Evolutionary conservation across 2,888 invertebrate species (phyloP).

Genomic region (Sipunculus nudus): DNA sequence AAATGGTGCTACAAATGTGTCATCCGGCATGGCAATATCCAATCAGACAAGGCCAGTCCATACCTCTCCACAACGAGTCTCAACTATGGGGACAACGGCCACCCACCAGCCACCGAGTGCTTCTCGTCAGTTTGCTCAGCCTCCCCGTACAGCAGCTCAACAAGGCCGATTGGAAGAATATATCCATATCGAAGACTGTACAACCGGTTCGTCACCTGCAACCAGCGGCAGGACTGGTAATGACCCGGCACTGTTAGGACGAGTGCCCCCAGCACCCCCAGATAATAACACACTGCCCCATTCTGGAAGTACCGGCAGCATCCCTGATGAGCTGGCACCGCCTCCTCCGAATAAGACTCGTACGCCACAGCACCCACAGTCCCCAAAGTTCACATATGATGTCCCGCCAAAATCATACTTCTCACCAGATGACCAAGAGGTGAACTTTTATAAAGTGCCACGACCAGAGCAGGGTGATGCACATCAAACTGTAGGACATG

Average conservation of each 20-base stretch:
- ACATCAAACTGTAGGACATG: neutral
- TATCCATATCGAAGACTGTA: too few relatives aligned
- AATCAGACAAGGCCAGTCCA: too few relatives aligned
- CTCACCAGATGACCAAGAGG: conserved; percentile 2
- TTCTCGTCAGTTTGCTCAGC: too few relatives aligned
- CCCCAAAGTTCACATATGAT: neutral
- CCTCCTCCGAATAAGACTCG: conserved; percentile 46
- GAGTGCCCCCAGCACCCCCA: conserved; percentile 17
- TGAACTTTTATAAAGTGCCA: conserved; percentile 1
- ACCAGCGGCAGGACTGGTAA: neutral
- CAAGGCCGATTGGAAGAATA: too few relatives aligned
- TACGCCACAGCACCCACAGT: neutral
- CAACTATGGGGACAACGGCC: too few relatives aligned
- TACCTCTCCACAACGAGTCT: too few relatives aligned
- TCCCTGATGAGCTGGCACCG: conserved; percentile 56
- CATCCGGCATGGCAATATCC: too few relatives aligned
- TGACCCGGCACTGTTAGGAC: neutral
- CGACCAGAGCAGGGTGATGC: neutral
- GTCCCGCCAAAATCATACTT: conserved; percentile 5
- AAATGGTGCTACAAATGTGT: too few relatives aligned
- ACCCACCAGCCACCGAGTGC: too few relatives aligned
- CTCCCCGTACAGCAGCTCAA: too few relatives aligned
- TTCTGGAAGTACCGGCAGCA: conserved; percentile 52
- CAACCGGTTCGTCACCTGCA: neutral
- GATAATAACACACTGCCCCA: too few relatives aligned